A percentile compares a stretch with the other conserved stretches of the same genome.
These are phyloP conservation scores for Lissonota sp. DNA, from an alignment of 2,888 invertebrate species.

Conservation along the genomic window DNA sequence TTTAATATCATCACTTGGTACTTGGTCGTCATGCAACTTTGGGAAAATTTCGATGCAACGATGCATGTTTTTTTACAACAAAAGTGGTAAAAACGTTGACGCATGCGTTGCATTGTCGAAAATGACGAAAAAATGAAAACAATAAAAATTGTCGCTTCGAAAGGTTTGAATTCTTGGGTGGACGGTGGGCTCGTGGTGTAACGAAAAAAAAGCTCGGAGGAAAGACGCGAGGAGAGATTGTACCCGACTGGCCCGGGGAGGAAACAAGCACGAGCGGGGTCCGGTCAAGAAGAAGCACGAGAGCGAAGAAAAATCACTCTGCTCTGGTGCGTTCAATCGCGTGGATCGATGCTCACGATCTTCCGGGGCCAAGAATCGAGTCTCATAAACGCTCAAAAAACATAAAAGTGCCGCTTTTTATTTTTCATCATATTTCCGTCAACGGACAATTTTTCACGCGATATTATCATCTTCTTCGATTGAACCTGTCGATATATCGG, in stretches of 20 bases:
- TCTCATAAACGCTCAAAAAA: neutral
- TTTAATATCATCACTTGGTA: no score
- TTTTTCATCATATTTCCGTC: constrained; percentile 3
- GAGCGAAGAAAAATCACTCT: constrained; percentile 56
- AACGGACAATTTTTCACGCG: constrained; percentile 35
- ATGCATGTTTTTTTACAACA: no score
- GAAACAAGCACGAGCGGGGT: constrained; percentile 51
- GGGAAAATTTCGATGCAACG: no score
- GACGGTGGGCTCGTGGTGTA: neutral
- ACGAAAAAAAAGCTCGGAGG: neutral
- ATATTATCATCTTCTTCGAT: neutral
- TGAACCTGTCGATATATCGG: constrained; percentile 33
- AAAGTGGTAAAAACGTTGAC: no score
- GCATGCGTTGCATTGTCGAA: no score
- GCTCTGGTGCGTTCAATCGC: constrained; percentile 58
- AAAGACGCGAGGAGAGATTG: neutral
- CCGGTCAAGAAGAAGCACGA: constrained; percentile 36
- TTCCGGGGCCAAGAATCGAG: constrained; percentile 13
- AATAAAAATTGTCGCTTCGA: neutral
- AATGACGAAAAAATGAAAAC: no score
- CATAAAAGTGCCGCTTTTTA: neutral
- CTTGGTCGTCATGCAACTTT: no score
- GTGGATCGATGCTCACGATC: constrained; percentile 46
- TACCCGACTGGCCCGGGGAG: constrained; percentile 1
- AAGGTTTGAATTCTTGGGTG: constrained; percentile 2